Evolutionary conservation across 2,113 vertebrate species (phyloP).

Genomic region (Triplophysa dalaica): DNA sequence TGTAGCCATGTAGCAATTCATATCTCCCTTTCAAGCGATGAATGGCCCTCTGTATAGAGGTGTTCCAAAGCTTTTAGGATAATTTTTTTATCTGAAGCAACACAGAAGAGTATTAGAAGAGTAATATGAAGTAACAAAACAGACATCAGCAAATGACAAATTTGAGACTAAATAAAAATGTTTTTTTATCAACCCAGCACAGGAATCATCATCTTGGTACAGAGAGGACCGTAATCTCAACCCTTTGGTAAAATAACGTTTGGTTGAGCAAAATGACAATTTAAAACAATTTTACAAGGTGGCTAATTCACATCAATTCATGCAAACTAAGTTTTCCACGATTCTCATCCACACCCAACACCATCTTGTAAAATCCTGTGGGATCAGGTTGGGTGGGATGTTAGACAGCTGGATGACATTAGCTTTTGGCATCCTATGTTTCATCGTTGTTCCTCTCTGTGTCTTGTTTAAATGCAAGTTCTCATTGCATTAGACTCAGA

Average conservation of each 20-base stretch:
- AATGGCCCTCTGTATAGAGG: slow-evolving; percentile 25
- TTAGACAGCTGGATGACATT: no score
- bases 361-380: no score
- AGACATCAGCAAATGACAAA: neutral
- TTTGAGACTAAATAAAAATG: neutral
- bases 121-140: neutral
- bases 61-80: slow-evolving; percentile 35
- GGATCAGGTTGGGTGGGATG: no score
- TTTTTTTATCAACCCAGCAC: no score
- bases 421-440: neutral
- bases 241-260: neutral
- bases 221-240: neutral
- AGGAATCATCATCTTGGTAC: neutral
- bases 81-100: neutral
- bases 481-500: slow-evolving; percentile 65
- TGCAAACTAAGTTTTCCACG: no score
- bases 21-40: neutral
- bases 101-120: neutral
- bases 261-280: no score
- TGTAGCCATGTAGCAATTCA: neutral
- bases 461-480: slow-evolving; percentile 62
- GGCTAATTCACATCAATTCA: no score
- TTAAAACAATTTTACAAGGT: no score
- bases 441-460: neutral
- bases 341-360: no score